Conservation (phyloP, 2,797 vertebrate genomes). For the Enteromius trimaculatus region DNA sequence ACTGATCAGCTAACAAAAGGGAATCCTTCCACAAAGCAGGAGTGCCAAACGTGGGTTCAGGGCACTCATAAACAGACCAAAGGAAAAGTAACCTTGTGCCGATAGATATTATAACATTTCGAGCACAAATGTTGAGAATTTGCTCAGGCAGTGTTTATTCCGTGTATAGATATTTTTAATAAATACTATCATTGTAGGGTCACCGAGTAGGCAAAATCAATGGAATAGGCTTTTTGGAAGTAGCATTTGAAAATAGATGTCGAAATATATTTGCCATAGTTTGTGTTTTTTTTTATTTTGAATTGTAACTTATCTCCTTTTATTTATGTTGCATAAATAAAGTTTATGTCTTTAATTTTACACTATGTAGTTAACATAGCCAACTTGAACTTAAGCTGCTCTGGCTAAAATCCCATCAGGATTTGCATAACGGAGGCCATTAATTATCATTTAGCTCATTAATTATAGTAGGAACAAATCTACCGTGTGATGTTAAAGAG, state of each 20-base stretch:
- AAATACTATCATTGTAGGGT: background rate
- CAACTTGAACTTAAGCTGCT: background rate
- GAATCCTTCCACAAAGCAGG: constrained; percentile 84
- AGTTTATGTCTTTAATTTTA: background rate
- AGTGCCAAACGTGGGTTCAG: constrained; percentile 77
- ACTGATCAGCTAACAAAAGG: constrained; percentile 95
- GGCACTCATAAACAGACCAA: constrained; percentile 69
- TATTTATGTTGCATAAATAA: background rate
- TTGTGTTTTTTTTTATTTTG: background rate
- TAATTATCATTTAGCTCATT: constrained; percentile 30
- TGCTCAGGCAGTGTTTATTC: background rate
- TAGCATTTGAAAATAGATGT: background rate
- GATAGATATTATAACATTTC: constrained; percentile 35
- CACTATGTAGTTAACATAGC: background rate
- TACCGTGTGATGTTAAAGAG: constrained; percentile 42
- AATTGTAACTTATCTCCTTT: background rate
- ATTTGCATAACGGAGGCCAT: constrained; percentile 35
- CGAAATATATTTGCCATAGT: background rate
- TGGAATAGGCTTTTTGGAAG: background rate
- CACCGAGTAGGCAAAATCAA: background rate
- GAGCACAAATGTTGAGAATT: background rate
- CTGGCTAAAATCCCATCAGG: background rate
- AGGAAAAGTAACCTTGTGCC: constrained; percentile 45
- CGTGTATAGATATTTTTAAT: background rate
- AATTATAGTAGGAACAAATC: constrained; percentile 41